These are phyloP conservation scores for Achroia grisella DNA, from an alignment of 1,140 invertebrate species.

Conservation along the genomic window DNA sequence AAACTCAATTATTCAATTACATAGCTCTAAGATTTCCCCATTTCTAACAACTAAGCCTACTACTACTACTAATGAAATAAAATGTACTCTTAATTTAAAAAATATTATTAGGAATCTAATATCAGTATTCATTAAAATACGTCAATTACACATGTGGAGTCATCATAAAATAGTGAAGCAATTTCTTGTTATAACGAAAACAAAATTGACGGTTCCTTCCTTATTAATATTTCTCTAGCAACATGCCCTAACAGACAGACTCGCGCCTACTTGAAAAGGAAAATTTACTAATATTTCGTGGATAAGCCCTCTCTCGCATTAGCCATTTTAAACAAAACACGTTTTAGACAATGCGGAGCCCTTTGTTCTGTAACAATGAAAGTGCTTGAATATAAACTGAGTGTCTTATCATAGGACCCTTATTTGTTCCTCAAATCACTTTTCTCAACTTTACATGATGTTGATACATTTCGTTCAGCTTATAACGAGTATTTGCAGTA, in stretches of 20 bases:
- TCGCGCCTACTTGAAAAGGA: constrained; percentile 1
- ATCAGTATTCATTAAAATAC: too few relatives aligned
- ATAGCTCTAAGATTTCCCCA: too few relatives aligned
- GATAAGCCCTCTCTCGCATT: constrained; percentile 21
- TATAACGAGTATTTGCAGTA: constrained; percentile 11
- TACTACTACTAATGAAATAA: too few relatives aligned
- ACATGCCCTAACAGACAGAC: constrained; percentile 10
- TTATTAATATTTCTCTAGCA: background rate
- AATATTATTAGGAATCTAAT: too few relatives aligned
- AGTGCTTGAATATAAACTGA: constrained; percentile 28
- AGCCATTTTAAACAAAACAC: constrained; percentile 39
- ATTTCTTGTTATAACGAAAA: too few relatives aligned
- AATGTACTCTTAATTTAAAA: too few relatives aligned
- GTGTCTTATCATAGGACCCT: constrained; percentile 31
- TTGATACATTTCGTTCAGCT: constrained; percentile 7
- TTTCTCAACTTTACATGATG: constrained; percentile 13
- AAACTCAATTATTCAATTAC: too few relatives aligned
- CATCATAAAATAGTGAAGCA: too few relatives aligned
- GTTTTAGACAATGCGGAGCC: constrained; percentile 26
- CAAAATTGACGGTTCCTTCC: too few relatives aligned
- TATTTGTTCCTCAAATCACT: constrained; percentile 33
- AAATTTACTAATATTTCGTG: constrained; percentile 18
- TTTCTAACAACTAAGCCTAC: too few relatives aligned
- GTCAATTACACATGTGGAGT: too few relatives aligned
- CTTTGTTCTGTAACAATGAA: constrained; percentile 34